Evolutionary conservation across 2,113 vertebrate genomes (phyloP), one percentile per base, ranked within the genome.

Genomic region (Oncorhynchus nerka): DNA sequence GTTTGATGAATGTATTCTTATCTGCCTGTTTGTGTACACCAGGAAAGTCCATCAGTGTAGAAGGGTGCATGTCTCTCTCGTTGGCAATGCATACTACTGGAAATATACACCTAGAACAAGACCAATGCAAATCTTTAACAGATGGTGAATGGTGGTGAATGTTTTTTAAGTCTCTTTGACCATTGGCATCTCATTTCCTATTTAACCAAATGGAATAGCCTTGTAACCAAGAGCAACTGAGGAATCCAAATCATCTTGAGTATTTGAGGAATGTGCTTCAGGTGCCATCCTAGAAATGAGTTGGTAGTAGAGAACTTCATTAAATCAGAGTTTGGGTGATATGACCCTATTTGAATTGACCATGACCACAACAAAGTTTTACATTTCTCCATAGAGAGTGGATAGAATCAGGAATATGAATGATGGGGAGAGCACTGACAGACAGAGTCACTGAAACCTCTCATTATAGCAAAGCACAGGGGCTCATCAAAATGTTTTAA

Each of bases 391-490:
- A 39, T 39, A 51, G 49, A 51, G 11, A 15, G 3, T 51, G 15
- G 49, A 51, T 16, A 16, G 2, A 61, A 61, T 7, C 59, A n/a
- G 7, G 49, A 51, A 51, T 16, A 5, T 16, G 49, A 51, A 16
- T 15, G 12, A 16, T 4, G 49, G 49, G 15, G 49, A 13, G 49
- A 16, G 49, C 49, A 51, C 49, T 16, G 30, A 30, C 32, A 7
- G 68, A 30, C 70, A 68, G 57, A 70, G 13, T n/a, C 15, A 70
- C 64, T 20, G 48, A 12, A 32, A 15, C 70, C 6, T 76, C 77
- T 69, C 45, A 39, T 20, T 68, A 83, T 86, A 90, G 87, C 80
- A 74, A 81, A 80, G 79, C 89, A 83, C 86, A 83, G 86, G 80
- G 81, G 67, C 51, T 78, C 57, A 32, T 76, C 68, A 24, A 57